Evolutionary conservation across 1,140 invertebrate species (phyloP).

Genomic region (Calliphora vicina): DNA sequence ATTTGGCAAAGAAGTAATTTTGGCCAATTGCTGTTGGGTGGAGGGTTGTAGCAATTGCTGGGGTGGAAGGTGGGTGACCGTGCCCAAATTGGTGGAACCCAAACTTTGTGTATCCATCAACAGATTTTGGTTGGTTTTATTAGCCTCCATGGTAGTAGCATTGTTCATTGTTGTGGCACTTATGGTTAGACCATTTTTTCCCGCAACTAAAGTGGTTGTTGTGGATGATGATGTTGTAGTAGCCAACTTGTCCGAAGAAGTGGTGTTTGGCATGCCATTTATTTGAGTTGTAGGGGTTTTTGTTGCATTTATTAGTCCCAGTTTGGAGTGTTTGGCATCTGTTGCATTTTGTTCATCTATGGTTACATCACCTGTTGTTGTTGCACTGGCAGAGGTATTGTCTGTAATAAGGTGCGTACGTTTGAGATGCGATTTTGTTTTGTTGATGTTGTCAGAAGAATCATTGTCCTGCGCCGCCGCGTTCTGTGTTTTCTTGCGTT

Average conservation of each 20-base stretch:
- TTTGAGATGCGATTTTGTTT: conserved; percentile 46
- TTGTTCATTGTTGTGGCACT: conserved; percentile 44
- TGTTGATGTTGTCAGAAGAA: conserved; percentile 36
- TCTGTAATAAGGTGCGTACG: not conserved
- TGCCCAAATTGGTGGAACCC: conserved; percentile 73
- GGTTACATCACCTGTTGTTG: conserved; percentile 38
- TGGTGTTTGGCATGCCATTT: not conserved
- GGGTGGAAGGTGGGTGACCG: conserved; percentile 58
- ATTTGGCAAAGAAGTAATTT: conserved; percentile 46
- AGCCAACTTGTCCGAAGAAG: not conserved
- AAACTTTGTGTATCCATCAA: conserved; percentile 54
- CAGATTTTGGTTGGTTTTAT: not conserved
- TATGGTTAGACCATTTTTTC: conserved; percentile 58
- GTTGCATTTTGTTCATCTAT: not conserved
- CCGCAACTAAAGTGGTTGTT: conserved; percentile 40
- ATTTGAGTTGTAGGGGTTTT: not conserved
- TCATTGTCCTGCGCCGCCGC: not conserved
- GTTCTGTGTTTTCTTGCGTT: conserved; percentile 69
- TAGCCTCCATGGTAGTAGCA: not conserved
- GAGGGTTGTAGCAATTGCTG: conserved; percentile 39
- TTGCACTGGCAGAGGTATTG: conserved; percentile 45
- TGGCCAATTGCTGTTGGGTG: conserved; percentile 30
- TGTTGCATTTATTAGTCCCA: not conserved
- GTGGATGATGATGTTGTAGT: not conserved
- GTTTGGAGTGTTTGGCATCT: conserved; percentile 11